A percentile compares a stretch with the other conserved stretches of the same genome.
phyloP scores from a whole-genome alignment of 2,113 vertebrate species.

The Esox niger region DNA sequence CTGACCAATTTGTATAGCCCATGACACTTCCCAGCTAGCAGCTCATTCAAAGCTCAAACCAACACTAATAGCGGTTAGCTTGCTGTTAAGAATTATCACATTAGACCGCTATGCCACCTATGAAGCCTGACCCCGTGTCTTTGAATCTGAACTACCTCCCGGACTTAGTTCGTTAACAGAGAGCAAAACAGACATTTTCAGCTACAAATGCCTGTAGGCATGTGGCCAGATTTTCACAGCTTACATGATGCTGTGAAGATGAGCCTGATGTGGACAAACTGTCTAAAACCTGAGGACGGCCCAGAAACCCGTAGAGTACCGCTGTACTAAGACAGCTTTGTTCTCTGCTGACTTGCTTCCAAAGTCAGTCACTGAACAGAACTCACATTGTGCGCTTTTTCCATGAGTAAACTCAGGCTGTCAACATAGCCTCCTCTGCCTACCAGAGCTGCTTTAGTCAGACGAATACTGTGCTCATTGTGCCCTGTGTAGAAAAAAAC shows the following conservation, averaged over 20 bases:
- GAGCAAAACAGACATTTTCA: constrained; percentile 50
- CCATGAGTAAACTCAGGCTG: constrained; percentile 80
- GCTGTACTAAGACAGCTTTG: constrained; percentile 79
- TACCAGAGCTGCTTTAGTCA: constrained; percentile 51
- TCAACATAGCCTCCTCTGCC: constrained; percentile 80
- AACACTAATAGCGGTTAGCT: no score
- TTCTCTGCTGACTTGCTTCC: constrained; percentile 76
- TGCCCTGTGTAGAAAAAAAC: constrained; percentile 48
- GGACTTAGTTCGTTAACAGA: constrained; percentile 2
- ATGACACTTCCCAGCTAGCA: no score
- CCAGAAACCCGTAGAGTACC: constrained; percentile 61
- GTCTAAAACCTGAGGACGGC: constrained; percentile 69
- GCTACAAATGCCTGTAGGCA: constrained; percentile 47
- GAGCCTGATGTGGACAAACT: constrained; percentile 35
- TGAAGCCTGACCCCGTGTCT: constrained; percentile 20
- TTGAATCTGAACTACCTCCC: constrained; percentile 30
- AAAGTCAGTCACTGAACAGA: constrained; percentile 77
- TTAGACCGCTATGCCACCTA: no score
- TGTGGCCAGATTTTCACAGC: constrained; percentile 48
- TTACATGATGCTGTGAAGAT: constrained; percentile 60
- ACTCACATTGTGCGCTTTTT: constrained; percentile 78
- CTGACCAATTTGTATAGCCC: no score
- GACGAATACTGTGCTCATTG: constrained; percentile 69
- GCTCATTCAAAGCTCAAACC: no score
- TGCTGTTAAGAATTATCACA: no score